Evolutionary conservation across 37 sponge, comb jelly and placozoan species (phyloP), one percentile per base, ranked within the genome.

Genomic region (Eunapius fragilis): DNA sequence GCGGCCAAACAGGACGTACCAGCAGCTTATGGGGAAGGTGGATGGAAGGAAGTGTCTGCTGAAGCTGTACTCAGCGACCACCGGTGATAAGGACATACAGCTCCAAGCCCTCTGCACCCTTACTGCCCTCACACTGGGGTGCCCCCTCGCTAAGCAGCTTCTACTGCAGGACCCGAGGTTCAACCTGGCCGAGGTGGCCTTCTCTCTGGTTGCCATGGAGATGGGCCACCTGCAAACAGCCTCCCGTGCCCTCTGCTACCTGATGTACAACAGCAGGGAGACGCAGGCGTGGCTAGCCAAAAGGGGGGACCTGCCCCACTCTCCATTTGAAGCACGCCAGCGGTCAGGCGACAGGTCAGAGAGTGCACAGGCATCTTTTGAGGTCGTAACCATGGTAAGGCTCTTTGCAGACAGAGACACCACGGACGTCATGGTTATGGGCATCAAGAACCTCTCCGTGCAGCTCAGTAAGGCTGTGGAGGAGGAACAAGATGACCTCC

Each of bases 181-280:
- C 67, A 26, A 68, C 13, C 50, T 83, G 27, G 24, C 58, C 68
- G 2, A 37, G 5, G 23, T 41, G 49, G 25, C 35, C 24, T 25
- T 11, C 28, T 37, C 26, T 22, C 3, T 74, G 41, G 47, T 25
- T 22, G 47, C 45, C 31, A 32, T 27, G 11, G 75, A 83, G 24
- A 41, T 34, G 31, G 67, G 31, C 0, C 72, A 48, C 25, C 2
- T 77, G 47, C 23, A 32, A 0, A 47, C 70, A 0, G 69, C 30
- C 17, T 19, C 19, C 14, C 68, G 74, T 67, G 45, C 74, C 24
- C 12, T 86, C 19, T 41, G 47, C 30, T 86, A 80, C 71, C 33
- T 72, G 14, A 73, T 72, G 12, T 86, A 80, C 80, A 86, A 86
- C n/a, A 71, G 72, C 80, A 71, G 24, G 13, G 80, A 86, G 25